Evolutionary conservation across 2,113 vertebrate genomes (phyloP).

Genomic region (Bambusicola thoracicus): DNA sequence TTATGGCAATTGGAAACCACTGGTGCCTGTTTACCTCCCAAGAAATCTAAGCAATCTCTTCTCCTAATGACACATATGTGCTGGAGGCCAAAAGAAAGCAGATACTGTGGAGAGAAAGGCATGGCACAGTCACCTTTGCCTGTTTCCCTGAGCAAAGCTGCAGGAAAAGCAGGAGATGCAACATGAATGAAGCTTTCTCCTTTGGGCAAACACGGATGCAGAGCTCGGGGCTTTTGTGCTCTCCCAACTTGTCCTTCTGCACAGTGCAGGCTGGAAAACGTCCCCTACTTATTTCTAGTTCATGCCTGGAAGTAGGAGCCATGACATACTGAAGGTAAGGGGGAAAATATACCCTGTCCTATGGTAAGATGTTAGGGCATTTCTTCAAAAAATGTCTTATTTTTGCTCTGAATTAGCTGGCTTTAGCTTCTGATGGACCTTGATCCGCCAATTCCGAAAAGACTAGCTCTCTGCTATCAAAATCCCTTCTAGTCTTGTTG

Average conservation of each 20-base stretch:
- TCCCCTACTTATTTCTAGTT: neutral
- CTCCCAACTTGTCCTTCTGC: neutral
- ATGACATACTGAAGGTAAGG: neutral
- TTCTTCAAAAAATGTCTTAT: neutral
- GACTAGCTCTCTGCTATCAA: neutral
- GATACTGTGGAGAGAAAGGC: neutral
- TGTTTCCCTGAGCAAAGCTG: neutral
- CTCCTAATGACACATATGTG: neutral
- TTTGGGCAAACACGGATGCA: neutral
- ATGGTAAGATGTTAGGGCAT: neutral
- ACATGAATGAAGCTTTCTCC: neutral
- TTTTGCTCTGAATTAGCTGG: constrained; percentile 23
- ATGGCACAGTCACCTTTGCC: neutral
- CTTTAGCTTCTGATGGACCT: neutral
- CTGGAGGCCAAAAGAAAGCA: neutral
- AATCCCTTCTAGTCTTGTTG: constrained; percentile 15
- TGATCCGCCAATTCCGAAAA: neutral
- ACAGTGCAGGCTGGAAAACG: neutral
- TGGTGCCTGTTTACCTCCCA: constrained; percentile 50
- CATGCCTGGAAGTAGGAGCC: neutral
- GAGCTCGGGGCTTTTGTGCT: neutral
- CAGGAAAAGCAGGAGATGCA: neutral
- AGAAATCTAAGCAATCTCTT: neutral
- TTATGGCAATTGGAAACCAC: constrained; percentile 27
- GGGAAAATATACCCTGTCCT: neutral